A percentile compares a stretch with the other conserved stretches of the same genome.
Conservation (phyloP, 1,140 invertebrate genomes). For the Drosophila tristis region DNA sequence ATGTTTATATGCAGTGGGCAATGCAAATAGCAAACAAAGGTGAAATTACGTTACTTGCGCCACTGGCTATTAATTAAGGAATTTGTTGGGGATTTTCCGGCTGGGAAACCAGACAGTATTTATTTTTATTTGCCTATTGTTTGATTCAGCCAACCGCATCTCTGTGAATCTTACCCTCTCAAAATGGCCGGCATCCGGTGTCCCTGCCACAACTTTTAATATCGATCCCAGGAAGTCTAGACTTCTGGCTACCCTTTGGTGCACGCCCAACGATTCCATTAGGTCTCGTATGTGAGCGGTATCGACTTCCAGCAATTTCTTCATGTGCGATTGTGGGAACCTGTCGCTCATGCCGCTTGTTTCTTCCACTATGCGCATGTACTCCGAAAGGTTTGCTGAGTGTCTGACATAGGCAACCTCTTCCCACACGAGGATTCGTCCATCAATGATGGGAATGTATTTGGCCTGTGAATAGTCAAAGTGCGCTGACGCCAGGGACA, state of each 20-base stretch:
- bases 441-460: background rate
- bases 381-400: constrained; percentile 10
- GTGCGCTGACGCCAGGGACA: constrained; percentile 2
- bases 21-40: too few relatives aligned
- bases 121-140: background rate
- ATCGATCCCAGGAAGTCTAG: background rate
- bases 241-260: too few relatives aligned
- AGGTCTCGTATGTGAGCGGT: constrained; percentile 4
- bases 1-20: too few relatives aligned
- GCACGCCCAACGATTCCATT: constrained; percentile 2
- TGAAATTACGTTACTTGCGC: too few relatives aligned
- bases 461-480: background rate
- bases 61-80: too few relatives aligned
- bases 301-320: background rate
- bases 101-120: too few relatives aligned
- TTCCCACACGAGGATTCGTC: constrained; percentile 10
- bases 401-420: constrained; percentile 10
- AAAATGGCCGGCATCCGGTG: background rate
- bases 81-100: too few relatives aligned
- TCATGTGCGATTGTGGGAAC: constrained; percentile 4
- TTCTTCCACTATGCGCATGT: background rate
- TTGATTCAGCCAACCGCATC: background rate
- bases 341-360: background rate
- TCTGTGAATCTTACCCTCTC: background rate
- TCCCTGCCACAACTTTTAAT: background rate